Evolutionary conservation across 2,888 invertebrate species (phyloP), one percentile per base, ranked within the genome.

Genomic region (Coleophora flavipennella): DNA sequence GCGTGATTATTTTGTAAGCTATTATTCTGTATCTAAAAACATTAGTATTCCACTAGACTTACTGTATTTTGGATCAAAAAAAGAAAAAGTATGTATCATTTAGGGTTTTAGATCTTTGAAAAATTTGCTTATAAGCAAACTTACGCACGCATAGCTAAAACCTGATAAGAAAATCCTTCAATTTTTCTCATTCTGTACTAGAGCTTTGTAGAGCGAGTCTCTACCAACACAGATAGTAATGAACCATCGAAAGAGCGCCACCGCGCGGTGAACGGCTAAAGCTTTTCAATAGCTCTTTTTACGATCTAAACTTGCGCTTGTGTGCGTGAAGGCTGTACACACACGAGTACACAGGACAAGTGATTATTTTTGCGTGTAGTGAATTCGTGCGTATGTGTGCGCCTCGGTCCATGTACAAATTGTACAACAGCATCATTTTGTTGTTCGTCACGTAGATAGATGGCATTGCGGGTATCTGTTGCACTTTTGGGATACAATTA

Each of bases 261-360:
- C 74, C 84, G 66, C 46, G 79, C 76, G 85, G 72, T 55, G 79
- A 67, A 76, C 71, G 70, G 84, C 73, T 64, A 81, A 85, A 85
- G 66, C 75, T 78, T 78, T 79, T 76, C 71, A 72, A 80, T 79
- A 53, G 67, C 64, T 56, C 51, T 71, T 78, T 61, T 79, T 72
- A 80, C 67, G 72, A 68, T 60, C 50, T 47, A 38, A 8, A 2
- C 8, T 11, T 29, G 8, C n/a, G 9, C 46, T 53, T 50, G 80
- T 79, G 75, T 76, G 77, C 70, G 75, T 75, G 51, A 51, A 60
- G 41, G 57, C 59, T 56, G 55, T 50, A 73, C 78, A 71, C 83
- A 83, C 79, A 84, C 83, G 49, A 31, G 49, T 51, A 55, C 62
- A 62, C 40, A 7, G 49, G 54, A 55, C 55, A 50, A 59, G 66